Evolutionary conservation across 2,797 vertebrate genomes (phyloP).

Genomic region (Halcyon leucocephala): DNA sequence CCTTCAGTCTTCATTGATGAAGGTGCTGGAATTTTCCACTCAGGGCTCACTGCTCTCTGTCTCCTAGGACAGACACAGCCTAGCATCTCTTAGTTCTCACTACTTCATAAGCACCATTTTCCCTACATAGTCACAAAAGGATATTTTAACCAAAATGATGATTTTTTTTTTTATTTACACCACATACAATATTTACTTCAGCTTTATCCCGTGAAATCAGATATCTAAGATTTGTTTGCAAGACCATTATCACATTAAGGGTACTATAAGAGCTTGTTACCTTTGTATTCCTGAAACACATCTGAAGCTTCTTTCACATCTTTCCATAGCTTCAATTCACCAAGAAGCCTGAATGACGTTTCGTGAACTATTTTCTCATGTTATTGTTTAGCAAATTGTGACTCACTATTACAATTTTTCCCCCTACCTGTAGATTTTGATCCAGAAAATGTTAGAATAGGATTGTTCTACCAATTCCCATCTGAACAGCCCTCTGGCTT

Average conservation of each 20-base stretch:
- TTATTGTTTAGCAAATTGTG: background rate
- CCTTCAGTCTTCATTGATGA: background rate
- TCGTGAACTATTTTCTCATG: background rate
- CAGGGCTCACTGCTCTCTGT: background rate
- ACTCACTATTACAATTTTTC: background rate
- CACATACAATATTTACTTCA: background rate
- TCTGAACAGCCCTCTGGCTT: background rate
- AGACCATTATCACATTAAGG: background rate
- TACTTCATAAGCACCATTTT: background rate
- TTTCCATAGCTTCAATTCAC: background rate
- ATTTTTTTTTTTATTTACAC: background rate
- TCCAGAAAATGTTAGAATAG: background rate
- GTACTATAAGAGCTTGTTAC: background rate
- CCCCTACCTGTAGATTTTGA: background rate
- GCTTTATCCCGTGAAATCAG: background rate
- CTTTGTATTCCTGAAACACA: background rate
- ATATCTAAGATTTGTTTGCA: background rate
- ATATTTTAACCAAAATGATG: background rate
- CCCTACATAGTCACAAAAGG: background rate
- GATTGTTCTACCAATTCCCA: background rate
- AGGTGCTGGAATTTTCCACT: constrained; percentile 42
- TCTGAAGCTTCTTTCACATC: background rate
- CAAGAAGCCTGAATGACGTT: background rate
- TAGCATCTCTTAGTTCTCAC: background rate
- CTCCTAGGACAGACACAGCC: background rate